Percentiles rank a stretch among this genome's conserved stretches.
These are phyloP conservation scores for Gyrodactylus salaris DNA, from an alignment of 1,140 invertebrate species.

Conservation along the genomic window DNA sequence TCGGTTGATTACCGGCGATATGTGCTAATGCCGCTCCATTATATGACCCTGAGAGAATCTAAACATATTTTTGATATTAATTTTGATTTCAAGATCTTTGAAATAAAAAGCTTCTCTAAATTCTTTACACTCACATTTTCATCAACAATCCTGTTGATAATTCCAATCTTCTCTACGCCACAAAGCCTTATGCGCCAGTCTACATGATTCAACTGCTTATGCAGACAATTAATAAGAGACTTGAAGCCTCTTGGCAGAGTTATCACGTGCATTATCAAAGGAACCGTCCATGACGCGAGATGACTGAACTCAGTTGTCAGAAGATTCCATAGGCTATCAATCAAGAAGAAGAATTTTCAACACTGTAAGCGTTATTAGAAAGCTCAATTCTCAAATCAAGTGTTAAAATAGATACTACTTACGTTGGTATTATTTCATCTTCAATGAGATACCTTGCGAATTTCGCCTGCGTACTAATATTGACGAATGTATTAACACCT, in stretches of 20 bases:
- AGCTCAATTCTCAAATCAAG: too few species aligned
- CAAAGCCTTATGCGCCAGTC: constrained; percentile 62
- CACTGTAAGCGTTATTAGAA: too few species aligned
- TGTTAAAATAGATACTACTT: not conserved
- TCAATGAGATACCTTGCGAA: not conserved
- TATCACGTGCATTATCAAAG: constrained; percentile 61
- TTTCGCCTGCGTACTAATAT: not conserved
- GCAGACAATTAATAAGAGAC: constrained; percentile 64
- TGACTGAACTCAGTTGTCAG: constrained; percentile 65
- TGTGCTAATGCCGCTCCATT: not conserved
- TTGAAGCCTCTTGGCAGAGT: constrained; percentile 60
- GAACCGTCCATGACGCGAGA: constrained; percentile 51
- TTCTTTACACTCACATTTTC: too few species aligned
- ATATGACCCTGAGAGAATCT: not conserved
- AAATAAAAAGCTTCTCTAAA: constrained; percentile 12
- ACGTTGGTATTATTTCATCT: not conserved
- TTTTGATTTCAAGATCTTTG: constrained; percentile 56
- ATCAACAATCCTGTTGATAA: not conserved
- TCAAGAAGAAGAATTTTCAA: not conserved
- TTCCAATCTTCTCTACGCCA: constrained; percentile 27
- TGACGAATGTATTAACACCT: not conserved
- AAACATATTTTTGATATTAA: not conserved
- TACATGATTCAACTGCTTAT: constrained; percentile 45
- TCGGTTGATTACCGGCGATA: not conserved
- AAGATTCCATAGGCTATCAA: constrained; percentile 51